Percentiles rank a stretch among this genome's conserved stretches.
These are phyloP conservation scores for Catostylus mosaicus DNA, from an alignment of 30 jellyfish, hydroid and myxozoan genomes.

Conservation along the genomic window DNA sequence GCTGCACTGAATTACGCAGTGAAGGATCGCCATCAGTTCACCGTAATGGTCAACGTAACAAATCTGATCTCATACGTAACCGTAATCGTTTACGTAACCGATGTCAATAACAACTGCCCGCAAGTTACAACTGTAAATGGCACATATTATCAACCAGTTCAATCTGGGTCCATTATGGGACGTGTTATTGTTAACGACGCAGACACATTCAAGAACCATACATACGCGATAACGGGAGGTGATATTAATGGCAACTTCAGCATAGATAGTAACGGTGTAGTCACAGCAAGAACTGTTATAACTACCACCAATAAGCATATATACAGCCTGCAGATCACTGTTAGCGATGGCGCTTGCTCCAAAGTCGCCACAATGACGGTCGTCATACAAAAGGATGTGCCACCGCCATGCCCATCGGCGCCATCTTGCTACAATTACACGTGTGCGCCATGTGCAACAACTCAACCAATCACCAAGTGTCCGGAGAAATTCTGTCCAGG, in stretches of 20 bases:
- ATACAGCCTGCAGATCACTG: slow-evolving; percentile 41
- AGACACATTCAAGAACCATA: slow-evolving; percentile 68
- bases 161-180: slow-evolving; percentile 59
- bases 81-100: slow-evolving; percentile 71
- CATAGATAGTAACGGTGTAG: slow-evolving; percentile 70
- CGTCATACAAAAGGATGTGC: slow-evolving; percentile 43
- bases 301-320: slow-evolving; percentile 12
- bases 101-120: slow-evolving; percentile 81
- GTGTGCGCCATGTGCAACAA: slow-evolving; percentile 70
- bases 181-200: slow-evolving; percentile 48
- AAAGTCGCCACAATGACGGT: slow-evolving; percentile 19
- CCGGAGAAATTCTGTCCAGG: slow-evolving; percentile 77
- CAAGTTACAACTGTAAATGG: slow-evolving; percentile 26
- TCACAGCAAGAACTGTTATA: slow-evolving; percentile 65
- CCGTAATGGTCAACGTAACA: slow-evolving; percentile 68
- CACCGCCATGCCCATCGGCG: slow-evolving; percentile 71
- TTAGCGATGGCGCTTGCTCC: slow-evolving; percentile 73
- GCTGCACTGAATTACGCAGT: slow-evolving; percentile 74
- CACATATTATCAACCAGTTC: slow-evolving; percentile 51
- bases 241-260: slow-evolving; percentile 64
- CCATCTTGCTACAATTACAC: slow-evolving; percentile 72
- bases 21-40: slow-evolving; percentile 52
- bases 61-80: slow-evolving; percentile 56
- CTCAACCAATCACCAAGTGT: slow-evolving; percentile 61
- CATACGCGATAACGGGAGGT: slow-evolving; percentile 72